phyloP scores from a whole-genome alignment of 1,140 invertebrate species.

The Scaptodrosophila lebanonensis region DNA sequence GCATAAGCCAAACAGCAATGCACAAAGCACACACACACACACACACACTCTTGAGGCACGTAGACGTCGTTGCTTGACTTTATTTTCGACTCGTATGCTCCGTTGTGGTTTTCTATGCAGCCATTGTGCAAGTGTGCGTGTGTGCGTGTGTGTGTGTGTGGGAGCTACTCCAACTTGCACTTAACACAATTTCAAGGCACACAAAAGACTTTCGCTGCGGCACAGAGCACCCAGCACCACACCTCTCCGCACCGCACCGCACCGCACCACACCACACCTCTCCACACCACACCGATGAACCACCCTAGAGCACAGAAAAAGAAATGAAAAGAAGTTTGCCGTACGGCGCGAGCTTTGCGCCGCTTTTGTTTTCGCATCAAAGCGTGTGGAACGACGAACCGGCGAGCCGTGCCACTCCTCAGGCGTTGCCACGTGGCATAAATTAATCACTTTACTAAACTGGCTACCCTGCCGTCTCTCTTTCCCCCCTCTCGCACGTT shows the following conservation, averaged over 20 bases:
- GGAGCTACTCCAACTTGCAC: slow-evolving; percentile 61
- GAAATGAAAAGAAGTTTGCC: too few species aligned
- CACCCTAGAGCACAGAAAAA: too few species aligned
- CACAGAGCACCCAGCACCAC: slow-evolving; percentile 20
- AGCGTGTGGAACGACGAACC: slow-evolving; percentile 56
- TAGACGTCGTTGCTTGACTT: slow-evolving; percentile 64
- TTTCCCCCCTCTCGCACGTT: slow-evolving; percentile 2
- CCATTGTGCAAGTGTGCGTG: slow-evolving; percentile 42
- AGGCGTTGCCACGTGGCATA: slow-evolving; percentile 64
- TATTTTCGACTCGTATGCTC: slow-evolving; percentile 60
- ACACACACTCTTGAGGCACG: slow-evolving; percentile 56
- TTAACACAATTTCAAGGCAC: slow-evolving; percentile 69
- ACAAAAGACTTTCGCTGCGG: slow-evolving; percentile 71
- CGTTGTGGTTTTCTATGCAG: slow-evolving; percentile 56
- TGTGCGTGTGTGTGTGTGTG: slow-evolving; percentile 1
- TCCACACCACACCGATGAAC: slow-evolving; percentile 4
- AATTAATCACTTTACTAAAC: slow-evolving; percentile 68
- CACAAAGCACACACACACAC: slow-evolving; percentile 13
- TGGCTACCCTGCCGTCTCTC: slow-evolving; percentile 29
- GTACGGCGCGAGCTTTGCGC: slow-evolving; percentile 23
- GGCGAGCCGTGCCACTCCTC: slow-evolving; percentile 62
- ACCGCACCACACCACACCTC: not conserved
- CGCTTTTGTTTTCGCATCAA: slow-evolving; percentile 57
- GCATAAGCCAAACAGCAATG: slow-evolving; percentile 39
- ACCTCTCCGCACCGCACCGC: slow-evolving; percentile 6